phyloP scores from a whole-genome alignment of 2,888 invertebrate species.

The Neoaliturus tenellus region DNA sequence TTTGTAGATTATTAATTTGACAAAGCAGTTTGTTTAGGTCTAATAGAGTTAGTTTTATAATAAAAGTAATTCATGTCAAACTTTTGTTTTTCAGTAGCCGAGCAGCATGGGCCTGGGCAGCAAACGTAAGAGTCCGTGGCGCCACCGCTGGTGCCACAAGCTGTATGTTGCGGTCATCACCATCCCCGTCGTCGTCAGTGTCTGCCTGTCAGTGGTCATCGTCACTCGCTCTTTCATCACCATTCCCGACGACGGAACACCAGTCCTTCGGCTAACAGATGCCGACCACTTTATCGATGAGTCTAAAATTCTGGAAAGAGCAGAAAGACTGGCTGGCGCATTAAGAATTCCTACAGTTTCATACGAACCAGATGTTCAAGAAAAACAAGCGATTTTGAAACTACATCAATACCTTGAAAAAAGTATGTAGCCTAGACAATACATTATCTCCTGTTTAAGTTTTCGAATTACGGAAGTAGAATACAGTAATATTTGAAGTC shows the following conservation, averaged over 20 bases:
- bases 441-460: neutral
- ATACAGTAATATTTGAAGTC: no score
- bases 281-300: constrained; percentile 62
- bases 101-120: constrained; percentile 45
- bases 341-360: constrained; percentile 68
- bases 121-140: constrained; percentile 51
- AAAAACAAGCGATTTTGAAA: constrained; percentile 65
- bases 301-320: constrained; percentile 60
- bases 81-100: constrained; percentile 19
- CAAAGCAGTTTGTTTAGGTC: no score
- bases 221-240: constrained; percentile 26
- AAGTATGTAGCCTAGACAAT: constrained; percentile 50
- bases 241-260: constrained; percentile 13
- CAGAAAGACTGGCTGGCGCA: constrained; percentile 66
- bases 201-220: constrained; percentile 34
- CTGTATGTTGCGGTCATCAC: constrained; percentile 41
- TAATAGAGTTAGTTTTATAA: no score
- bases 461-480: no score
- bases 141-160: constrained; percentile 53
- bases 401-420: constrained; percentile 65
- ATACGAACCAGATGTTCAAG: constrained; percentile 64
- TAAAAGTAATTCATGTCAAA: no score
- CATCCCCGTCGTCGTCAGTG: neutral
- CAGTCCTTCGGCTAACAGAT: constrained; percentile 41
- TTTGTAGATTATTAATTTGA: no score